A percentile compares a stretch with the other conserved stretches of the same genome.
phyloP scores from a whole-genome alignment of 2,888 invertebrate species.

The Alloplasta piceator region DNA sequence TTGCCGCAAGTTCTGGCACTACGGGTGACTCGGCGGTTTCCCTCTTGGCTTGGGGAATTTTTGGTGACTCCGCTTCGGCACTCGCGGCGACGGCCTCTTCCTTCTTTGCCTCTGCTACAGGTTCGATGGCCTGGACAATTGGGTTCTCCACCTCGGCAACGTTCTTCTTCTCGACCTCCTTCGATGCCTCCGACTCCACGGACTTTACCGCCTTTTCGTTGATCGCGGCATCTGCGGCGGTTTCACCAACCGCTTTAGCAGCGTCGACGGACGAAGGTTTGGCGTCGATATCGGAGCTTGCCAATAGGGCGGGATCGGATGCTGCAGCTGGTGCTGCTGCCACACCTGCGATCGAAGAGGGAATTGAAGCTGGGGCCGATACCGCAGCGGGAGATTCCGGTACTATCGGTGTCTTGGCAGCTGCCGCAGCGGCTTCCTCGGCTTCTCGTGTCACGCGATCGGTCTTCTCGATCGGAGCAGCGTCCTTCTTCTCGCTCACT shows the following conservation, averaged over 20 bases:
- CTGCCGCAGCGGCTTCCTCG: constrained; percentile 71
- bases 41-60: constrained; percentile 33
- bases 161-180: constrained; percentile 58
- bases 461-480: constrained; percentile 76
- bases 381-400: constrained; percentile 41
- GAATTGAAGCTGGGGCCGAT: background rate
- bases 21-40: constrained; percentile 22
- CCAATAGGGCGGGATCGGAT: constrained; percentile 36
- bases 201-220: constrained; percentile 19
- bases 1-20: background rate
- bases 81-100: constrained; percentile 29
- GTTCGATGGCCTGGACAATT: background rate
- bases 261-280: background rate
- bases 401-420: constrained; percentile 63
- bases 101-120: constrained; percentile 9
- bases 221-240: background rate
- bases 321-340: constrained; percentile 6
- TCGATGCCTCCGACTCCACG: constrained; percentile 39
- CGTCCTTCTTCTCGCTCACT: constrained; percentile 79
- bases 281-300: background rate
- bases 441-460: constrained; percentile 79
- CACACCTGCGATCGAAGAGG: background rate
- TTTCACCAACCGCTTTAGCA: background rate
- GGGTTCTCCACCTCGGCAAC: constrained; percentile 31
- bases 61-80: background rate